Percentiles rank a stretch among this genome's conserved stretches.
Evolutionary conservation across 2,113 vertebrate species (phyloP).

Genomic region (Cebus imitator): DNA sequence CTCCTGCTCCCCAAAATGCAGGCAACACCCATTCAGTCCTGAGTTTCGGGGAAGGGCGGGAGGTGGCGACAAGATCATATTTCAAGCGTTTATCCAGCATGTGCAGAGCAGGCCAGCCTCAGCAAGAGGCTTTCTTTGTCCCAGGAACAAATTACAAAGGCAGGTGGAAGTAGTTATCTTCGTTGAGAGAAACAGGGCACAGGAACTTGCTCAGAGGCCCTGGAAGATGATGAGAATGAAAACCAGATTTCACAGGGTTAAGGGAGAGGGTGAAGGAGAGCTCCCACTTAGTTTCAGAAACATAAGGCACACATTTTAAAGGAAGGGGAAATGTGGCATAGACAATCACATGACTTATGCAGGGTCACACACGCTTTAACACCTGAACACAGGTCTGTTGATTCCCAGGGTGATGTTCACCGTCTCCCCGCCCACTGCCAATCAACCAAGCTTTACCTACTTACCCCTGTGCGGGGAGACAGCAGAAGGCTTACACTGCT

Average conservation of each 20-base stretch:
- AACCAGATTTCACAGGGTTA: constrained; percentile 36
- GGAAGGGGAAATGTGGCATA: not conserved
- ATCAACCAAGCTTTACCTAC: not conserved
- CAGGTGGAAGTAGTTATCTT: constrained; percentile 34
- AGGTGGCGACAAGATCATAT: not conserved
- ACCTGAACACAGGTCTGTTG: not conserved
- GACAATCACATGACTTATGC: not conserved
- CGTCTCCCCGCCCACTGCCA: not conserved
- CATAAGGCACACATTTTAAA: not conserved
- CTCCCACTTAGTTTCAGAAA: not conserved
- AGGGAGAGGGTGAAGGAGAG: not conserved
- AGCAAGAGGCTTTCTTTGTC: not conserved
- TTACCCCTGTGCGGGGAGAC: not conserved
- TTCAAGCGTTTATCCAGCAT: not conserved
- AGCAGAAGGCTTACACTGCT: not conserved
- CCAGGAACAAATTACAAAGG: not conserved
- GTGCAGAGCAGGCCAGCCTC: not conserved
- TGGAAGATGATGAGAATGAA: constrained; percentile 44
- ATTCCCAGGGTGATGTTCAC: too few species aligned
- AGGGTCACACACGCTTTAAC: not conserved
- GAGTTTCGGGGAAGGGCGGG: not conserved
- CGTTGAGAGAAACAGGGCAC: not conserved
- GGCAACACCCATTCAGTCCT: not conserved
- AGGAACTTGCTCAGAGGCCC: constrained; percentile 29
- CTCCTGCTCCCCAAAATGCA: not conserved